Percentiles rank a stretch among this genome's conserved stretches.
Evolutionary conservation across 2,113 vertebrate species (phyloP).

Genomic region (Notothenia coriiceps): DNA sequence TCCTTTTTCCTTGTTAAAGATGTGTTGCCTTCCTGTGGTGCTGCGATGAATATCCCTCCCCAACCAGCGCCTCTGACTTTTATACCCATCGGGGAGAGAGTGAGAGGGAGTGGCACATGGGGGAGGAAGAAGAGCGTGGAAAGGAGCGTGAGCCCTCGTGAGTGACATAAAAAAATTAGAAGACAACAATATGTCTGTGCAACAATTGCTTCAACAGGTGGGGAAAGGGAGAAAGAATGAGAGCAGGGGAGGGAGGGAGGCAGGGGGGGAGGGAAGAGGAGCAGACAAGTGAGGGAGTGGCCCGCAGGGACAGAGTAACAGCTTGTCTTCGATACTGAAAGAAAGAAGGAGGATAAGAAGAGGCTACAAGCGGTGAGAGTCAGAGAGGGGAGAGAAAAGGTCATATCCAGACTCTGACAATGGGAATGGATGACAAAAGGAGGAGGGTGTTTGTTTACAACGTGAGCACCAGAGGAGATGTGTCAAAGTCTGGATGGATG

Average conservation of each 20-base stretch:
- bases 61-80: conserved; percentile 37
- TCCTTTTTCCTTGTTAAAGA: background rate
- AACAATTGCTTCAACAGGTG: conserved; percentile 86
- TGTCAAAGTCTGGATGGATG: conserved; percentile 13
- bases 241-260: conserved; percentile 40
- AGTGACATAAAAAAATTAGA: conserved; percentile 73
- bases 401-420: conserved; percentile 83
- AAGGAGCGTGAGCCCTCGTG: conserved; percentile 44
- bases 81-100: conserved; percentile 68
- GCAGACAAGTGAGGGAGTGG: conserved; percentile 82
- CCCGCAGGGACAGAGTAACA: conserved; percentile 78
- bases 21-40: conserved; percentile 16
- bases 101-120: conserved; percentile 24
- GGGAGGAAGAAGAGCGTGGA: background rate
- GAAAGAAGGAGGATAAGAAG: conserved; percentile 70
- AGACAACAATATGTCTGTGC: conserved; percentile 66
- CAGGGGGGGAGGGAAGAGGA: conserved; percentile 34
- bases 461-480: conserved; percentile 14
- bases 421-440: conserved; percentile 79
- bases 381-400: conserved; percentile 68
- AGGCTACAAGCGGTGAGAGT: conserved; percentile 30
- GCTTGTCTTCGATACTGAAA: conserved; percentile 81
- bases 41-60: conserved; percentile 15
- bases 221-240: conserved; percentile 67
- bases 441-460: conserved; percentile 75